A percentile compares a stretch with the other conserved stretches of the same genome.
Evolutionary conservation across 2,888 invertebrate genomes (phyloP).

Genomic region (Serripes groenlandicus): DNA sequence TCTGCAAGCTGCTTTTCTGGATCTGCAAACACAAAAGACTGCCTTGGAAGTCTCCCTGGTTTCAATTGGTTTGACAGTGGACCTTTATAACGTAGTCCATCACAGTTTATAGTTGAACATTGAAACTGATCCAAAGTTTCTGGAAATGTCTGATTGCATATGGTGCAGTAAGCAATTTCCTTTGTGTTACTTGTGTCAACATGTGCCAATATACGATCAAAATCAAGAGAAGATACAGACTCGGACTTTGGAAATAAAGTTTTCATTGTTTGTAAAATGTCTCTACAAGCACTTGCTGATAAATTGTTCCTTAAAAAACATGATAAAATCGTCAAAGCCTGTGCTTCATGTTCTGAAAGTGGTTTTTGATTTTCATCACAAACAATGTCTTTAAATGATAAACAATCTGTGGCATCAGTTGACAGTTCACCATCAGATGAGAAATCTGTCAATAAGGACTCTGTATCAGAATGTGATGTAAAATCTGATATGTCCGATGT

Average conservation of each 20-base stretch:
- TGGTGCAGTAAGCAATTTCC: slow-evolving; percentile 19
- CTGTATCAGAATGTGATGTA: neutral
- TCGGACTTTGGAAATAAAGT: slow-evolving; percentile 2
- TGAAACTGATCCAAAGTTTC: slow-evolving; percentile 18
- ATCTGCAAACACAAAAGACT: slow-evolving; percentile 35
- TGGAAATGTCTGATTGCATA: slow-evolving; percentile 14
- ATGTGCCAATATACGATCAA: neutral
- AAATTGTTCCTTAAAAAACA: slow-evolving; percentile 24
- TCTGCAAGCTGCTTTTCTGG: slow-evolving; percentile 7
- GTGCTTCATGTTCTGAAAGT: neutral
- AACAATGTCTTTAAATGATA: neutral
- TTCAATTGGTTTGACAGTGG: slow-evolving; percentile 15
- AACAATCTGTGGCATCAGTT: neutral
- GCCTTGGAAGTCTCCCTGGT: slow-evolving; percentile 5
- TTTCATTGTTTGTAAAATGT: slow-evolving; percentile 8
- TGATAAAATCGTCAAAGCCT: neutral
- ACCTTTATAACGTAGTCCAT: slow-evolving; percentile 36
- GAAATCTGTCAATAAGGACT: neutral
- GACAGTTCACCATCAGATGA: neutral
- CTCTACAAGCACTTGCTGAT: slow-evolving; percentile 20
- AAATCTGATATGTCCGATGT: neutral
- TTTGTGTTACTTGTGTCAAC: neutral
- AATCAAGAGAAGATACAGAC: slow-evolving; percentile 5
- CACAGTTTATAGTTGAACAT: slow-evolving; percentile 14
- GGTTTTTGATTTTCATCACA: neutral